Base-by-base conservation (phyloP, 2,113 vertebrate genomes). In the Emydura subglobosa region DNA sequence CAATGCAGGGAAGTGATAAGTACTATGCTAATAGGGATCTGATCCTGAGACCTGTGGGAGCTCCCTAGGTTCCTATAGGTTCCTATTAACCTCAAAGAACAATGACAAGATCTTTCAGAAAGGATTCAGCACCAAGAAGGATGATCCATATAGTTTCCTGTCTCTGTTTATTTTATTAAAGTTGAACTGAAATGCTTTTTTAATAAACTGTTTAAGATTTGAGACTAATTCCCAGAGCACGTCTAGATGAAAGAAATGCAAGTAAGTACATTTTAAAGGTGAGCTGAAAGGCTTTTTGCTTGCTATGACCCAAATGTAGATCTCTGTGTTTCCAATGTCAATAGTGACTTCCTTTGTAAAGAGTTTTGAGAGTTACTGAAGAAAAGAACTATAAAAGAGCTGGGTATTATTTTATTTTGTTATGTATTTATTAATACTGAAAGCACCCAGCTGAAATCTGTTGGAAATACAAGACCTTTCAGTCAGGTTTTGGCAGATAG, bases 261-360 rank as follows among this genome's bases (percentile, higher is more conserved):
- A 78, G 61, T 53, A 89, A 86, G 90, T 85, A 51, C 81, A 2
- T 87, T 87, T 91, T 87, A 12, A 57, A 85, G 49, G 76, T 89
- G 88, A 91, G 87, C 76, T 16, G 76, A 85, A 88, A 79, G 79
- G 85, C 53, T 94, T n/a, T 76, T 91, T 59, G n/a, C 0, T 3
- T 89, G 90, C 79, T 80, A 89, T 85, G 92, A 49, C 79, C 49
- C 55, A 61, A 79, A 87, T 79, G 79, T 11, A 68, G 84, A 59
- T 50, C 17, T 84, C 61, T 89, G 29, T 49, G 6, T 87, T 91
- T 55, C 47, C 57, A 94, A 87, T 92, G 91, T 89, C 89, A 86
- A 91, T 90, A 96, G 61, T 82, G 3, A 93, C 94, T 86, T 89
- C 55, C 51, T 93, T 89, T 86, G 80, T 87, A 93, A 94, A 94